A percentile compares a stretch with the other conserved stretches of the same genome.
These are phyloP conservation scores for Cladopsammia gracilis DNA, from an alignment of 64 coral and sea anemone genomes.

Conservation along the genomic window DNA sequence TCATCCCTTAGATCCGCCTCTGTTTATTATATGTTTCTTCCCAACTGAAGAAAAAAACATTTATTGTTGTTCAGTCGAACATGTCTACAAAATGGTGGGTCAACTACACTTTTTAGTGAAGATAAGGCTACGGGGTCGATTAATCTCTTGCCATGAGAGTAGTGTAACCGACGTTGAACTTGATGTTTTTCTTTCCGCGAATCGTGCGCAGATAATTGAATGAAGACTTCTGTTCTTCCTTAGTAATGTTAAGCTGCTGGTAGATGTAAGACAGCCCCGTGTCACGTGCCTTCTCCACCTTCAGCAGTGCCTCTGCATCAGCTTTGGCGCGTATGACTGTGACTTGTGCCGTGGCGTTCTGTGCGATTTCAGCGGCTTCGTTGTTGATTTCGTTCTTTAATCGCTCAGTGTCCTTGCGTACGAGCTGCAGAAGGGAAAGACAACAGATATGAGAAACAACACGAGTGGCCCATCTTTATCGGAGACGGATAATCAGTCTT, in stretches of 20 bases:
- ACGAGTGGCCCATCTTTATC: too few species aligned
- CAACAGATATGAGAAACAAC: background rate
- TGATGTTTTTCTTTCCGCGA: constrained; percentile 27
- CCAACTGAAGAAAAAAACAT: too few species aligned
- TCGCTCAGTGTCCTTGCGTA: constrained; percentile 72
- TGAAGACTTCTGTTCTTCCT: constrained; percentile 44
- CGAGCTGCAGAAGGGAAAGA: constrained; percentile 48
- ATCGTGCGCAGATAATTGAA: constrained; percentile 68
- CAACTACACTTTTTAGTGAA: too few species aligned
- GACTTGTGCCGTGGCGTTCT: constrained; percentile 60
- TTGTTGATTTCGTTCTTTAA: constrained; percentile 69
- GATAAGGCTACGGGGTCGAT: too few species aligned
- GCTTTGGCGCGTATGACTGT: constrained; percentile 68
- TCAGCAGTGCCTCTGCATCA: constrained; percentile 36
- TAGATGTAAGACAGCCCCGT: constrained; percentile 47
- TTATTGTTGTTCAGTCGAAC: too few species aligned
- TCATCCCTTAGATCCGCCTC: too few species aligned
- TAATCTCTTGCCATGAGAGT: constrained; percentile 32
- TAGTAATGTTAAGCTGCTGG: constrained; percentile 41
- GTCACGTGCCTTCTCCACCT: constrained; percentile 49
- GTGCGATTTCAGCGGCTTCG: constrained; percentile 56
- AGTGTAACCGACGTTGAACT: constrained; percentile 41
- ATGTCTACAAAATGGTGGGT: too few species aligned
- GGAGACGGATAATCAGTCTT: too few species aligned
- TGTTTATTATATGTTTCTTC: too few species aligned